A percentile compares a stretch with the other conserved stretches of the same genome.
Conservation (phyloP, 2,797 vertebrate genomes). For the Diceros bicornis region DNA sequence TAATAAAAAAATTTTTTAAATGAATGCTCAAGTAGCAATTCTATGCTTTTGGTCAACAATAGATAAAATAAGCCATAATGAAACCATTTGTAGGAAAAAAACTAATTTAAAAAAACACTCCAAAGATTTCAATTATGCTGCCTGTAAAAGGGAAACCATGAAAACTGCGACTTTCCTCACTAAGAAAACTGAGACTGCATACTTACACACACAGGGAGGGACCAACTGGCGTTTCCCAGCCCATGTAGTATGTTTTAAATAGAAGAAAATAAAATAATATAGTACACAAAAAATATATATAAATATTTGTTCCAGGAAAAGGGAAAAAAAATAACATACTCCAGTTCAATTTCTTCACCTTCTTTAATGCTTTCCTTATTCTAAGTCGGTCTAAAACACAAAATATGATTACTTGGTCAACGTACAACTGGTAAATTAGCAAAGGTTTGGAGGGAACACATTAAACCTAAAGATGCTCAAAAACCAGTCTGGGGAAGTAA, state of each 20-base stretch:
- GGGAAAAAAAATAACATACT: background rate
- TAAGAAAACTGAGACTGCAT: background rate
- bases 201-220: background rate
- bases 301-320: slow-evolving; percentile 1
- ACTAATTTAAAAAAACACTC: background rate
- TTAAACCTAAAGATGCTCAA: background rate
- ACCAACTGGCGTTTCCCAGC: background rate
- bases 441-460: background rate
- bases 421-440: background rate
- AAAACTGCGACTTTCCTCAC: background rate
- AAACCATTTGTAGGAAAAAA: background rate
- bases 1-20: slow-evolving; percentile 25
- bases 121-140: background rate
- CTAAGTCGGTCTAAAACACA: background rate
- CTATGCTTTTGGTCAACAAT: background rate
- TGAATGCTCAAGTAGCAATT: background rate
- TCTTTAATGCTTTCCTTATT: background rate
- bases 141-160: background rate
- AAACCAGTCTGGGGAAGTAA: slow-evolving; percentile 5
- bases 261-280: background rate
- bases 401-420: slow-evolving; percentile 12
- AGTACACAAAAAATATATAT: background rate
- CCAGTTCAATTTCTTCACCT: background rate
- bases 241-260: background rate
- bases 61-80: background rate